phyloP scores from a whole-genome alignment of 2,113 vertebrate genomes.

The Xenotilapia caudafasciata region DNA sequence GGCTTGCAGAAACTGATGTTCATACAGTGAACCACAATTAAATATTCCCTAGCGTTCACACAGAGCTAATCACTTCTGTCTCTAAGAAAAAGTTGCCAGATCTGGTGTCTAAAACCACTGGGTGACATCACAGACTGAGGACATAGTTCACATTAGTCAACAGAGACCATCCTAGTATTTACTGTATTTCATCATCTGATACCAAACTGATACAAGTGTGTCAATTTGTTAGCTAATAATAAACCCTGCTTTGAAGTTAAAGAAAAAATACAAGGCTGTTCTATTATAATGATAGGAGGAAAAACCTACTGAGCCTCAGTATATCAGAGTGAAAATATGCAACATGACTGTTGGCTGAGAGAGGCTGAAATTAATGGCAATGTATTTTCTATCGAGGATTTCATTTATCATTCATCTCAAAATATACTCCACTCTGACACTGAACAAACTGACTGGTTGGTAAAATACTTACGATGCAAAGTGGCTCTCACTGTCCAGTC shows the following conservation, averaged over 20 bases:
- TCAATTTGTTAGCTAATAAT: background rate
- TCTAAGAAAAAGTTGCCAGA: background rate
- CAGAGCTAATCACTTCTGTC: background rate
- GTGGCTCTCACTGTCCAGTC: background rate
- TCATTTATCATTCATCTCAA: background rate
- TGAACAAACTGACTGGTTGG: background rate
- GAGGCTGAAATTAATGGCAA: background rate
- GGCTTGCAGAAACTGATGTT: background rate
- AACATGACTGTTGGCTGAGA: background rate
- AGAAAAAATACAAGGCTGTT: background rate
- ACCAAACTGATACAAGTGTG: background rate
- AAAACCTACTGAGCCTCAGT: background rate
- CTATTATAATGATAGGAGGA: background rate
- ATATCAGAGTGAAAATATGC: background rate
- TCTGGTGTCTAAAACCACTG: background rate
- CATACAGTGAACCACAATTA: background rate
- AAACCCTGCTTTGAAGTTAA: background rate
- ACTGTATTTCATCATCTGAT: background rate
- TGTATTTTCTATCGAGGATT: background rate
- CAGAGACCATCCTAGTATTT: background rate
- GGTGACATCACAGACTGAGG: background rate
- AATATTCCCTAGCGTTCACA: background rate
- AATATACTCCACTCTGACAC: slow-evolving; percentile 2
- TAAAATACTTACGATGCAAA: slow-evolving; percentile 12
- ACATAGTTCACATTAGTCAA: background rate